Evolutionary conservation across 2,888 invertebrate genomes (phyloP), one percentile per base, ranked within the genome.

Genomic region (Drosophila meridiana): DNA sequence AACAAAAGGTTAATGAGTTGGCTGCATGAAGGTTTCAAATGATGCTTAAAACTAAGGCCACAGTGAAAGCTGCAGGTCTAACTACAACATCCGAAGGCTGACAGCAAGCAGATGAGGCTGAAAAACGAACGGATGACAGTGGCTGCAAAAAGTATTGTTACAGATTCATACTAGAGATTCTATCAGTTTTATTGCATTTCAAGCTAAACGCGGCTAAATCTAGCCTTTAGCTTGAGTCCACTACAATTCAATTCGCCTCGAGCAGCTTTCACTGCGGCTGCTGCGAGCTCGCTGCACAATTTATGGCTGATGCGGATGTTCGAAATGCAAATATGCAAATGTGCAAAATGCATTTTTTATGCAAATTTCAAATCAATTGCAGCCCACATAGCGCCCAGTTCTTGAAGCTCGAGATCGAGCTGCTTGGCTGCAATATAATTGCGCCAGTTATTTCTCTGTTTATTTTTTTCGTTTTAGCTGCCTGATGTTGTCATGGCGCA

Each of bases 281-380:
- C 47, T 26, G 42, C 20, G 61, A 28, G 43, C 47, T 28, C 59
- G 55, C 45, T 48, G 69, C 66, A 77, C 66, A 77, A 76, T 71
- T 85, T 69, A 72, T 65, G 83, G 70, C 69, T 80, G 71, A 85
- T 75, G 83, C 86, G 88, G 88, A 81, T 81, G 84, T 81, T 68
- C 66, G 67, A 34, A 42, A 58, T 58, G 58, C 45, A 45, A 58
- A 73, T 75, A 74, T 75, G 76, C 73, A 45, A 58, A 73, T 75
- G 72, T 75, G 76, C 73, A 73, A 83, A 87, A 79, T 67, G 60
- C 62, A 48, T 62, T 61, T 73, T 73, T 80, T 76, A 78, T 84
- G 89, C 78, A 83, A 88, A 84, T 84, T 78, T 69, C 32, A 69
- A 78, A 78, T 78, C 78, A 73, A 69, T 66, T 77, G 74, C 58